A percentile compares a stretch with the other conserved stretches of the same genome.
Conservation (phyloP, 2,888 invertebrate genomes). For the Empis livida region DNA sequence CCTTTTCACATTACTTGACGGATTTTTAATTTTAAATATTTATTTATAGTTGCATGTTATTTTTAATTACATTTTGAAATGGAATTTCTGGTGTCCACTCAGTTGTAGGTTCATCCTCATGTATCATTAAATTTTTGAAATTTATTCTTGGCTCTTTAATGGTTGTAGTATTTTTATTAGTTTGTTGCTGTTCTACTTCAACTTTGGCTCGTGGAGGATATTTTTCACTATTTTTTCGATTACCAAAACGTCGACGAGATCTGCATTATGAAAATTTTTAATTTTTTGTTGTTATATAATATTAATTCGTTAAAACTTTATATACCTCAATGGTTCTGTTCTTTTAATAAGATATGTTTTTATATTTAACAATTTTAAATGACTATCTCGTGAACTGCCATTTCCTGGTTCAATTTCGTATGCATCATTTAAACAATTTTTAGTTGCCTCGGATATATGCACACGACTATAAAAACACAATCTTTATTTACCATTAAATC, state of each 20-base stretch:
- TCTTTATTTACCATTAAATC: neutral
- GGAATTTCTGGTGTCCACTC: conserved; percentile 90
- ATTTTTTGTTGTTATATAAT: neutral
- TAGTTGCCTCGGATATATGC: conserved; percentile 86
- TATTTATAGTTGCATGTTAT: no score
- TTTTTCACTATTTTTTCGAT: conserved; percentile 20
- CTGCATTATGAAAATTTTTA: neutral
- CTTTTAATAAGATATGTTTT: conserved; percentile 80
- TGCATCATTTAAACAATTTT: conserved; percentile 69
- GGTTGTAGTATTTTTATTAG: neutral
- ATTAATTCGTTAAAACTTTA: neutral
- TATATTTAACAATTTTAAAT: conserved; percentile 73
- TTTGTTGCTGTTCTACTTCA: neutral
- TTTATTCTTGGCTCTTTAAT: neutral
- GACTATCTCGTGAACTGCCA: conserved; percentile 70
- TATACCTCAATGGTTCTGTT: conserved; percentile 54
- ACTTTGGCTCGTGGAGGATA: neutral
- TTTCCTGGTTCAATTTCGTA: conserved; percentile 91
- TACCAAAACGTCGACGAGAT: conserved; percentile 28
- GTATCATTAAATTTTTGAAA: neutral
- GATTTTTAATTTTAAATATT: no score
- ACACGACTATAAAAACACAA: conserved; percentile 59
- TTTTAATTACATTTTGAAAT: conserved; percentile 67
- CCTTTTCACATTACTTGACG: no score
- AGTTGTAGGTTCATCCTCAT: conserved; percentile 62